Evolutionary conservation across 1,140 invertebrate species (phyloP), one percentile per base, ranked within the genome.

Genomic region (Solen grandis): DNA sequence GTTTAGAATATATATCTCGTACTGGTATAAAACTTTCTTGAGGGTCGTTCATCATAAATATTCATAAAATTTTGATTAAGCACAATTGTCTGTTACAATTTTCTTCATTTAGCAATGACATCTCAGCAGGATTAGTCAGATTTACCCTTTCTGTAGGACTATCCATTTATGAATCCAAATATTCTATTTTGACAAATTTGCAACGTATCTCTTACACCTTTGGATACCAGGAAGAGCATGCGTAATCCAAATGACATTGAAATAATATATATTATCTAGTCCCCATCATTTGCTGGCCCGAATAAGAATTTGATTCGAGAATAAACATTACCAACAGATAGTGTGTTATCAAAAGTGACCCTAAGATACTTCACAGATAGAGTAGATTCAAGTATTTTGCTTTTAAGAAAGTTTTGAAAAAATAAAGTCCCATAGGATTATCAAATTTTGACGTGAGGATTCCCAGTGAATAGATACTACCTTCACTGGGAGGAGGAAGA

Each of bases 141-240:
- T n/a, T n/a, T n/a, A n/a, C 41, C 38, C 63, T 66, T 66, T 70
- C 46, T 33, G 46, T 70, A 55, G 41, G 46, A 54, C 68, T 52
- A 22, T 33, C 52, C 50, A 54, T 54, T 25, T 41, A 54, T 52
- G n/a, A n/a, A n/a, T n/a, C n/a, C n/a, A n/a, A n/a, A n/a, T n/a
- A n/a, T 14, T 54, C 55, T 54, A 54, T 41, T 19, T 70, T 70
- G 25, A 33, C n/a, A n/a, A n/a, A n/a, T n/a, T n/a, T n/a, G n/a
- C n/a, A n/a, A n/a, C n/a, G n/a, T n/a, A n/a, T n/a, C 5, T 54
- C 35, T 70, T 46, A 70, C 25, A 54, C 29, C 13, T 41, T 70
- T 70, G n/a, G n/a, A n/a, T n/a, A n/a, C n/a, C n/a, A n/a, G n/a
- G 36, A 52, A 33, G 68, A 55, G 33, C 68, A 70, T 29, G 41